Evolutionary conservation across 2,113 vertebrate species (phyloP).

Genomic region (Corvus hawaiiensis): DNA sequence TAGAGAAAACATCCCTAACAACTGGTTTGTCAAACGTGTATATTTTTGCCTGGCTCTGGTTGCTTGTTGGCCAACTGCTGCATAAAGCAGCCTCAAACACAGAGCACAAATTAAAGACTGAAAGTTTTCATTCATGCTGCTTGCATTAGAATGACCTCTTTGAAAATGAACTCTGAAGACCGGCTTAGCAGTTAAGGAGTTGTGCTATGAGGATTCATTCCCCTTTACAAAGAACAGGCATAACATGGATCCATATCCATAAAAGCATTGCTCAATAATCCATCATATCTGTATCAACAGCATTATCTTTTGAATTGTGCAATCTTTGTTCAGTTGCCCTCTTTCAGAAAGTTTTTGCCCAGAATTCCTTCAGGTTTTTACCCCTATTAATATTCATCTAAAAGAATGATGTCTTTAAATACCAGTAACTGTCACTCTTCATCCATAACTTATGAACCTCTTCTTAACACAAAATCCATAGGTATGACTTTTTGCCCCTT

Average conservation of each 20-base stretch:
- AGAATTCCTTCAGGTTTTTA: slow-evolving; percentile 12
- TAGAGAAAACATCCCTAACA: background rate
- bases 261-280: background rate
- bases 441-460: slow-evolving; percentile 65
- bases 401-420: slow-evolving; percentile 54
- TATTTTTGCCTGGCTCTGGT: background rate
- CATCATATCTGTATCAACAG: background rate
- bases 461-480: slow-evolving; percentile 58
- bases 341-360: background rate
- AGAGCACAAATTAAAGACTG: background rate
- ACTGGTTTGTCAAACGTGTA: fast-evolving
- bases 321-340: background rate
- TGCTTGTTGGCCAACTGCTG: background rate
- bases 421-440: slow-evolving; percentile 29
- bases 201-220: fast-evolving
- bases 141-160: background rate
- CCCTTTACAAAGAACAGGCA: background rate
- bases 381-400: slow-evolving; percentile 47
- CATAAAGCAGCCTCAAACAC: background rate
- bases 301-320: background rate
- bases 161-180: background rate
- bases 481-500: slow-evolving; percentile 47
- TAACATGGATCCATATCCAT: background rate
- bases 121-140: background rate
- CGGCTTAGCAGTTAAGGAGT: background rate